Base-by-base conservation (phyloP, 64 coral and sea anemone genomes). In the Stichodactyla mertensii region DNA sequence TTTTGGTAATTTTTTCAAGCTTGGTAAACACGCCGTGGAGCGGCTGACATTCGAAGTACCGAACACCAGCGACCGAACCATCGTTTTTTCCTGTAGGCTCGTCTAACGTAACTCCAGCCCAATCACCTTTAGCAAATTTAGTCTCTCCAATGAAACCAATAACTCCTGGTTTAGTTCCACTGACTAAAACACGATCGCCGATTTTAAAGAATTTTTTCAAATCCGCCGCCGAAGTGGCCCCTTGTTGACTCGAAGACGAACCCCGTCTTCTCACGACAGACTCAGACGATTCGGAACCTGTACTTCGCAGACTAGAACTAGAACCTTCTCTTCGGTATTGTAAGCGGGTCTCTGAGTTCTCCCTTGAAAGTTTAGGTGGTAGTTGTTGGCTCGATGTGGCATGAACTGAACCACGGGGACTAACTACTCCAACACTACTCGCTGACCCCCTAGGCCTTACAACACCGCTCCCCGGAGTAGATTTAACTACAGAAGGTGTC, bases 41-140 rank as follows among this genome's bases (percentile, higher is more conserved):
- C 22, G 88, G 70, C 10, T 93, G 62, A 61, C 97, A 99, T 6
- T 94, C 93, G 87, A 99, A 99, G 84, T 99, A 99, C 58, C 86
- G 87, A 6, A 92, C 90, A 28, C 97, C 97, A 57, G 88, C 93
- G 55, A 99, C 97, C 16, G 88, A 95, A 10, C 97, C 97, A 61
- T 99, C 88, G 84, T 99, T 99, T 95, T 99, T 99, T 6, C 97
- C 97, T 4, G 82, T 87, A 4, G 93, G 62, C 79, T 99, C 97
- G 74, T 99, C 97, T 15, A 99, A 83, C 71, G 86, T 88, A 10
- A 99, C 83, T 18, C 97, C 97, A 84, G 97, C 97, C 97, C 97
- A 99, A 53, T 95, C 89, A 18, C 97, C 97, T 85, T 99, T 99
- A 55, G 97, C 97, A 86, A 99, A 99, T 64, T 92, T 84, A 79